Conservation (phyloP, 2,888 invertebrate genomes). For the Aromia moschata region DNA sequence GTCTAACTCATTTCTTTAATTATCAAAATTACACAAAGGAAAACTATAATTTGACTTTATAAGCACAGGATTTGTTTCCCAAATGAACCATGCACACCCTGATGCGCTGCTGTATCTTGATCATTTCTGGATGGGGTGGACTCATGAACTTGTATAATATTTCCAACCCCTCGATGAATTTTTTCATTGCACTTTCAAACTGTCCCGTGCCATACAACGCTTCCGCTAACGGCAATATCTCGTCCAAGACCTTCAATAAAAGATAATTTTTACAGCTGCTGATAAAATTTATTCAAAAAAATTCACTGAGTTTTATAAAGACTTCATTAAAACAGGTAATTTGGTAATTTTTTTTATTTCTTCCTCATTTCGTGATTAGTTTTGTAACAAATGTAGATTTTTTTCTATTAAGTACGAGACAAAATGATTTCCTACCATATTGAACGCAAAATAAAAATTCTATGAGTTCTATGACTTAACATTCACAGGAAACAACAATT, state of each 20-base stretch:
- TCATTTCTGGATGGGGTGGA: conserved; percentile 59
- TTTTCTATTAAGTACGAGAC: too few relatives aligned
- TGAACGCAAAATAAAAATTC: too few relatives aligned
- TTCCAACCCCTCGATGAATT: conserved; percentile 53
- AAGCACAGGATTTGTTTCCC: conserved; percentile 50
- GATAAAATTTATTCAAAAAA: too few relatives aligned
- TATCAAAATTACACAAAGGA: conserved; percentile 8
- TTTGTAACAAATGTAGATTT: too few relatives aligned
- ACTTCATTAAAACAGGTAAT: too few relatives aligned
- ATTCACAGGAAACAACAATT: too few relatives aligned
- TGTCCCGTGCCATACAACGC: conserved; percentile 45
- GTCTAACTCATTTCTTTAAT: too few relatives aligned
- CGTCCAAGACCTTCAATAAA: conserved; percentile 51
- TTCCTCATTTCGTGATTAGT: too few relatives aligned
- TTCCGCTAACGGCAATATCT: conserved; percentile 55
- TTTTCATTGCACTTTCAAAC: conserved; percentile 50
- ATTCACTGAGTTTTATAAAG: not conserved
- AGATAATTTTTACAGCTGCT: too few relatives aligned
- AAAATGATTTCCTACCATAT: too few relatives aligned
- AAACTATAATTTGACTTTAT: conserved; percentile 32
- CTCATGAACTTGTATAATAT: conserved; percentile 53
- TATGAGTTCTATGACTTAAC: too few relatives aligned
- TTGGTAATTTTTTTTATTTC: too few relatives aligned
- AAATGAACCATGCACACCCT: conserved; percentile 55
- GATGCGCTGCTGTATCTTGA: conserved; percentile 58